Evolutionary conservation across 1,140 invertebrate genomes (phyloP).

Genomic region (Ladona fulva): DNA sequence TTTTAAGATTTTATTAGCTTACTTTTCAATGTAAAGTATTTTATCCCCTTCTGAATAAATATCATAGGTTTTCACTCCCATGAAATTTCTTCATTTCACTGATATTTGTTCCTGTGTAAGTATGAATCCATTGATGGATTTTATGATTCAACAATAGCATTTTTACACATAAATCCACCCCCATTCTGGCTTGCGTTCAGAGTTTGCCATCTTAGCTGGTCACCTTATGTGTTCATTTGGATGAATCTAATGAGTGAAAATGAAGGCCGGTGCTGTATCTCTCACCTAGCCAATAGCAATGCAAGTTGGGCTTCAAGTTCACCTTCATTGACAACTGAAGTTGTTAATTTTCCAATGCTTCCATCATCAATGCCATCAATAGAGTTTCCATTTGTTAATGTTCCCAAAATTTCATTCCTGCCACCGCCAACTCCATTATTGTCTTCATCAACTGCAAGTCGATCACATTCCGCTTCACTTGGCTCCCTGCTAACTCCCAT

Average conservation of each 20-base stretch:
- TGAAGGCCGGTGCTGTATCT: neutral
- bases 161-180: no score
- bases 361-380: neutral
- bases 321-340: slow-evolving; percentile 4
- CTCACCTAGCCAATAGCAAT: slow-evolving; percentile 4
- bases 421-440: neutral
- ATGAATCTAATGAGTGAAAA: neutral
- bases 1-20: no score
- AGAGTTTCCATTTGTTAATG: neutral
- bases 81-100: no score
- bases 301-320: neutral
- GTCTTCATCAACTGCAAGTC: slow-evolving; percentile 22
- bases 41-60: no score
- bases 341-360: neutral
- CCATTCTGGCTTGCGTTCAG: no score
- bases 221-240: neutral
- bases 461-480: slow-evolving; percentile 49
- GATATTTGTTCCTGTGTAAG: no score
- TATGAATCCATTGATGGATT: no score
- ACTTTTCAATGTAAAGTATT: no score
- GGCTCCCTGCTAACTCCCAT: slow-evolving; percentile 40
- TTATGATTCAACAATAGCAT: no score
- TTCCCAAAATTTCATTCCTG: neutral
- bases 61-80: no score
- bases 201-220: no score